phyloP scores from a whole-genome alignment of 2,113 vertebrate species.

The Sander lucioperca region DNA sequence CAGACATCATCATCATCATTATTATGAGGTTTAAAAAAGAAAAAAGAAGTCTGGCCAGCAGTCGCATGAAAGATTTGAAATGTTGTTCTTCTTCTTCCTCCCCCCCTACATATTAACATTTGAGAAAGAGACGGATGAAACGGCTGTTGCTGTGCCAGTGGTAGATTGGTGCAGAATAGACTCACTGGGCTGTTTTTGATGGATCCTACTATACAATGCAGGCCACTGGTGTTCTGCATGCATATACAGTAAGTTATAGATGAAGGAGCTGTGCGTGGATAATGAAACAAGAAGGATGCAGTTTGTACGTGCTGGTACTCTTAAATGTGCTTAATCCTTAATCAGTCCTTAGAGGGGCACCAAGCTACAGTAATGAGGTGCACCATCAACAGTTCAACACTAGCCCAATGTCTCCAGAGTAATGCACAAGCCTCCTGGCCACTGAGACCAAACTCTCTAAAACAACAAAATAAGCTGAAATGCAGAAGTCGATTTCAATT shows the following conservation, averaged over 20 bases:
- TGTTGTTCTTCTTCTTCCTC: not conserved
- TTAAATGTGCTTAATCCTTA: conserved; percentile 74
- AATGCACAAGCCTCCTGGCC: conserved; percentile 49
- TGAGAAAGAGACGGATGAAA: conserved; percentile 45
- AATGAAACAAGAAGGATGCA: conserved; percentile 63
- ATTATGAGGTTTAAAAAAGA: not conserved
- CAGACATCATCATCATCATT: conserved; percentile 40
- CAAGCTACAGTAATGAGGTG: conserved; percentile 76
- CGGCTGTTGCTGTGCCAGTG: not conserved
- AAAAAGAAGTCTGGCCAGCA: conserved; percentile 22
- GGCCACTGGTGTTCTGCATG: conserved; percentile 31
- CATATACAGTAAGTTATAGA: conserved; percentile 61
- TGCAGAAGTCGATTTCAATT: conserved; percentile 44
- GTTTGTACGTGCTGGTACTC: conserved; percentile 66
- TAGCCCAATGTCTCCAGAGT: conserved; percentile 63
- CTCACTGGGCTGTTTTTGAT: conserved; percentile 19
- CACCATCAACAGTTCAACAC: conserved; percentile 74
- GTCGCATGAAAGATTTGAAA: conserved; percentile 23
- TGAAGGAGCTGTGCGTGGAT: conserved; percentile 55
- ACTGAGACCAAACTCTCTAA: conserved; percentile 43
- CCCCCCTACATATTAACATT: conserved; percentile 45
- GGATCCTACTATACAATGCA: conserved; percentile 21
- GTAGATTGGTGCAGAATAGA: conserved; percentile 12
- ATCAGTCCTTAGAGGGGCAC: conserved; percentile 77
- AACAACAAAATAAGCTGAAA: conserved; percentile 59